Percentiles rank a stretch among this genome's conserved stretches.
Conservation (phyloP, 2,113 vertebrate species). For the Chitala chitala region DNA sequence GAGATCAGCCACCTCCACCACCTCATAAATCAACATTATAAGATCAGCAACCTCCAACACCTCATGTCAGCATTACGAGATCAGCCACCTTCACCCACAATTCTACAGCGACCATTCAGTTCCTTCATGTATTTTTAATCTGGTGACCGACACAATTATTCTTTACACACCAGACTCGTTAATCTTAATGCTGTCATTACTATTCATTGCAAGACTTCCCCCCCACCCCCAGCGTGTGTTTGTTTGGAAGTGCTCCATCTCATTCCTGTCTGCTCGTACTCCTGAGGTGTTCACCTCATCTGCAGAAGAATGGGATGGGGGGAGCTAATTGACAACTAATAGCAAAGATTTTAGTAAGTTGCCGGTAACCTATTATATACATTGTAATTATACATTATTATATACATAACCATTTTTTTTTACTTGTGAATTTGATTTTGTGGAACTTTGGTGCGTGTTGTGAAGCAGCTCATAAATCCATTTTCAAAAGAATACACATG, state of each 20-base stretch:
- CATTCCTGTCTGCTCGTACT: neutral
- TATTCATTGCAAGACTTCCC: constrained; percentile 55
- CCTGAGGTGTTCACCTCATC: no score
- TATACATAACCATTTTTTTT: neutral
- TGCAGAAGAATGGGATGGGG: no score
- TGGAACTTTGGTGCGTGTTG: neutral
- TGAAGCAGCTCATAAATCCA: neutral
- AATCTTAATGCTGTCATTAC: constrained; percentile 68
- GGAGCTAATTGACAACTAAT: no score
- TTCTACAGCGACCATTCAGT: constrained; percentile 46
- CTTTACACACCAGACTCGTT: constrained; percentile 61
- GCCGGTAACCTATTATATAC: no score
- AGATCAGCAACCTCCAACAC: neutral
- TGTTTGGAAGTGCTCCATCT: constrained; percentile 45
- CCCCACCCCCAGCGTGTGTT: constrained; percentile 27
- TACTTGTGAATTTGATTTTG: neutral
- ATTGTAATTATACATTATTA: no score
- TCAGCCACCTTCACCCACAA: constrained; percentile 22
- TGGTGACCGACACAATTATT: constrained; percentile 65
- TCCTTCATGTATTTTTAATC: constrained; percentile 64
- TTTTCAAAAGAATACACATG: neutral
- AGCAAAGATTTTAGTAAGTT: no score
- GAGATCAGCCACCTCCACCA: no score
- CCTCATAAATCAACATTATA: no score
- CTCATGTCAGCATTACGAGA: neutral